Base-by-base conservation (phyloP, 2,113 vertebrate genomes). In the Spermophilus dauricus region DNA sequence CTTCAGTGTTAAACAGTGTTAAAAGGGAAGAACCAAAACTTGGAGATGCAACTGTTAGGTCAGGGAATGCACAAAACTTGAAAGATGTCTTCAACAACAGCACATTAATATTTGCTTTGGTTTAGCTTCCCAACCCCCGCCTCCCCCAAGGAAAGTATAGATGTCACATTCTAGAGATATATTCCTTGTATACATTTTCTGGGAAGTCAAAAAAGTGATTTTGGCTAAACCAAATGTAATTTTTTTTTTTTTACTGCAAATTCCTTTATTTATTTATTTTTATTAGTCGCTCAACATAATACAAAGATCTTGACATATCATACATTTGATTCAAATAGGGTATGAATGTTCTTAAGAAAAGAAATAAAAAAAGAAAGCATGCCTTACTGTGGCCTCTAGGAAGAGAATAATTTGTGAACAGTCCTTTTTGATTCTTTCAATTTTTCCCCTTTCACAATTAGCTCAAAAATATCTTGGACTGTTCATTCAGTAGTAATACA, bases 161-260 rank as follows among this genome's bases (percentile, higher is more conserved):
- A 14, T 13, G 70, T 87, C 32, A 69, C 11, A 42, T 45, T 53
- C 30, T 93, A 91, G 53, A 96, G 22, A 94, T 91, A 88, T 94
- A 84, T 10, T 91, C 26, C 16, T 94, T 92, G 4, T 1, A 53
- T 70, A 34, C 8, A 51, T 95, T 86, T 88, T 61, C 32, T 95
- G 32, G 34, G 76, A 93, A 87, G 9, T 77, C 12, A 26, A 70
- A 37, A 42, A 81, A 13, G 3, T 85, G 0, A 53, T 94, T 91
- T 93, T 42, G 14, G 39, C 48, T 89, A 76, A 94, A 75, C 8
- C 12, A 83, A 93, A 94, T 53, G 51, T 53, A 17, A 2, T 53
- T 53, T 45, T 1, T 45, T 45, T 45, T 45, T 45, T 45, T 45
- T 45, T 45, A 45, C 45, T 45, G 45, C 45, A 45, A 45, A 45